Base-by-base conservation (phyloP, 2,113 vertebrate species). In the Mirza zaza region DNA sequence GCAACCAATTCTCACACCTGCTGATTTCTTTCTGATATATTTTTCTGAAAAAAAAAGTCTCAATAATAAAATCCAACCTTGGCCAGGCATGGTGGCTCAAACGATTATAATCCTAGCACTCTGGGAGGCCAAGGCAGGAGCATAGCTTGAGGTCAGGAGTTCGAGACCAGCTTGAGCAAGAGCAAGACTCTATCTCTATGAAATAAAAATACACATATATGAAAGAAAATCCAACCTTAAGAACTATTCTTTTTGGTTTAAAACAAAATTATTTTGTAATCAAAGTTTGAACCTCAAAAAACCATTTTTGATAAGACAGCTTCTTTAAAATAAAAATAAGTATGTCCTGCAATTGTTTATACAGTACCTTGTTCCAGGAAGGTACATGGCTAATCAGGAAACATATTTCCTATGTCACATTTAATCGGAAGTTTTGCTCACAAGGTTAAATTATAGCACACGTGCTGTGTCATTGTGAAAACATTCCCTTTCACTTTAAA, bases 201-300 rank as follows among this genome's bases (percentile, higher is more conserved):
- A 61, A 61, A 27, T 25, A 61, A 48, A 48, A 48, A 48, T 48
- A 48, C 10, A 48, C 10, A 48, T 48, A 48, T 48, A 48, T 48
- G 10, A 48, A 59, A 59, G 57, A 59, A 96, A 93, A 93, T 61
- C 76, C 57, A 91, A 17, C 59, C n/a, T 68, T 88, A 48, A 73
- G 93, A 71, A 13, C 55, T 86, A 12, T 27, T 57, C 36, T 65
- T 87, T 94, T 82, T 21, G 61, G 42, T 77, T 92, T 75, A 71
- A 97, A 84, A 42, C 57, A 91, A 94, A 80, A 67, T 87, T 87
- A 91, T 95, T 77, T 90, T 87, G 52, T 63, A 25, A 89, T 75
- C 11, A 25, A 73, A 80, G 36, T 73, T 73, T 59, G 55, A 91
- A 84, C 10, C 50, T 80, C 5, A 32, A 71, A 82, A 70, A 84